Conservation (phyloP, 2,797 vertebrate genomes). For the Myiotriccus ornatus region DNA sequence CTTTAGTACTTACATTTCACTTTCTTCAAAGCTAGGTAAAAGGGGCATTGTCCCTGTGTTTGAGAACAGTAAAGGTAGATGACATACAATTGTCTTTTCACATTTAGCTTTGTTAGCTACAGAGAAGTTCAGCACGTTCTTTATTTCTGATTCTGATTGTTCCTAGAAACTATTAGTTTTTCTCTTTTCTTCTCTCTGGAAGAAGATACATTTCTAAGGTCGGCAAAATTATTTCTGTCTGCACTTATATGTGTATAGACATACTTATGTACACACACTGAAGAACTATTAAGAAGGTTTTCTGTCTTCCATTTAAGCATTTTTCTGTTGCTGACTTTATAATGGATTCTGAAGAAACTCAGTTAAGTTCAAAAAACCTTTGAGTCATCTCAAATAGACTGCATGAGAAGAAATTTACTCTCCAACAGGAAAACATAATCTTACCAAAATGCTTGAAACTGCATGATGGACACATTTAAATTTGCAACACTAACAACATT, state of each 20-base stretch:
- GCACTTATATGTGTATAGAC: background rate
- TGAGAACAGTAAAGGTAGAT: background rate
- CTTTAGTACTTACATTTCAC: background rate
- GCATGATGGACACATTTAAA: background rate
- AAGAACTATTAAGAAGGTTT: background rate
- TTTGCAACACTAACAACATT: background rate
- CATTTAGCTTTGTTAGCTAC: background rate
- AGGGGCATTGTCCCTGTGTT: background rate
- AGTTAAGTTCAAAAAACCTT: background rate
- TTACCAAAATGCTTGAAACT: background rate
- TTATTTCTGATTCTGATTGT: background rate
- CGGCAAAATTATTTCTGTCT: background rate
- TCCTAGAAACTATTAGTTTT: background rate
- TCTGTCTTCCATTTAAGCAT: background rate
- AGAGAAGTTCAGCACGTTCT: background rate
- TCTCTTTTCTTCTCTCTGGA: background rate
- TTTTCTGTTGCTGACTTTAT: background rate
- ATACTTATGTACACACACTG: background rate
- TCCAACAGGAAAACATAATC: background rate
- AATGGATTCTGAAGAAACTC: background rate
- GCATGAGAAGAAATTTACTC: background rate
- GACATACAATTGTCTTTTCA: background rate
- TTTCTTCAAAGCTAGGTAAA: background rate
- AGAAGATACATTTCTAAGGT: background rate
- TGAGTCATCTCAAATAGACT: background rate